phyloP scores from a whole-genome alignment of 2,113 vertebrate species.

The Hydrolagus affinis region DNA sequence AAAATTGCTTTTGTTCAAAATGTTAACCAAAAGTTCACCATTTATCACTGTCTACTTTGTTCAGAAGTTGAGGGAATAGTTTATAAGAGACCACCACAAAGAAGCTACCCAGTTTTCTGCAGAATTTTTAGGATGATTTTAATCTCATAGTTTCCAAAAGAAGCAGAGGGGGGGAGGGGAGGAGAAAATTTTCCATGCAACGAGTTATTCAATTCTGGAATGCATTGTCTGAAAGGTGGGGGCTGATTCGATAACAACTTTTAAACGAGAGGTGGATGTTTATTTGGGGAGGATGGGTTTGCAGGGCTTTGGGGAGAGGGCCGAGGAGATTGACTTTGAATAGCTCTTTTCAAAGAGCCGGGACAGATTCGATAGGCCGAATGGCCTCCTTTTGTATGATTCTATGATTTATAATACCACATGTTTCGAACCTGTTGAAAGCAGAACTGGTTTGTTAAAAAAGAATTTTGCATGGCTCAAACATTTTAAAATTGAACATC shows the following conservation, averaged over 20 bases:
- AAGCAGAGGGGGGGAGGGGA: neutral
- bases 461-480: neutral
- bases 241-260: no score
- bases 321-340: no score
- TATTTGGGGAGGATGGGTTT: no score
- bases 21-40: no score
- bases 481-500: neutral
- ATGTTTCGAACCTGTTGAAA: neutral
- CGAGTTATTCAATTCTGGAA: no score
- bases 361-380: neutral
- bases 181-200: no score
- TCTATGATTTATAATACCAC: neutral
- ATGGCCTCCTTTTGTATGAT: neutral
- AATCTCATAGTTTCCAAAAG: neutral
- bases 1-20: neutral
- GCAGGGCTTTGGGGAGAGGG: no score
- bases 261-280: no score
- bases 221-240: no score
- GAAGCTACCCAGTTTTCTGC: no score
- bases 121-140: neutral
- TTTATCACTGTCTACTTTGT: neutral
- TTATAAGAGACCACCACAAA: no score
- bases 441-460: slow-evolving; percentile 3
- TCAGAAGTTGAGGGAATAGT: neutral
- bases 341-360: no score